Conservation (phyloP, 2,888 invertebrate genomes). For the Cerastis leucographa region DNA sequence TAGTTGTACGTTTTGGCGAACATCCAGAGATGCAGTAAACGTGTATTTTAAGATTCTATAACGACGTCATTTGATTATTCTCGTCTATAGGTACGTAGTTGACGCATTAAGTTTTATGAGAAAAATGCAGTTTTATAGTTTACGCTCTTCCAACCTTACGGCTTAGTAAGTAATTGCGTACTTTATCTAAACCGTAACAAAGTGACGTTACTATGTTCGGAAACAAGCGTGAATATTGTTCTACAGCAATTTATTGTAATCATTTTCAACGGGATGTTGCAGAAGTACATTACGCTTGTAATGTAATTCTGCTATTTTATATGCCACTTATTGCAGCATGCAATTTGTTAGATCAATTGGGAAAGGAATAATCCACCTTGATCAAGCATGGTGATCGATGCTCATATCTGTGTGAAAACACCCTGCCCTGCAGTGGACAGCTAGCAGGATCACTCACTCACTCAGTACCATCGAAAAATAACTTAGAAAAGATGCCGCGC, state of each 20-base stretch:
- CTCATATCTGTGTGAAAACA: not conserved
- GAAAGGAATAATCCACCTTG: not conserved
- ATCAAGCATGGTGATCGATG: not conserved
- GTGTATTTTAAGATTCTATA: constrained; percentile 70
- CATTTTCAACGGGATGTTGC: not conserved
- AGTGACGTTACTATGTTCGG: not conserved
- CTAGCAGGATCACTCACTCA: not conserved
- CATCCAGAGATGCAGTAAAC: constrained; percentile 72
- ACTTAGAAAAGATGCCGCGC: not conserved
- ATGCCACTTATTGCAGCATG: not conserved
- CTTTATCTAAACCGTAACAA: constrained; percentile 26
- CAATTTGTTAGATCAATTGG: not conserved
- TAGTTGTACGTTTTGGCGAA: constrained; percentile 71
- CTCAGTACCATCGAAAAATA: not conserved
- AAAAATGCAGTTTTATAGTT: constrained; percentile 27
- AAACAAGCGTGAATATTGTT: constrained; percentile 9
- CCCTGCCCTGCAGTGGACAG: not conserved
- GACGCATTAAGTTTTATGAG: not conserved
- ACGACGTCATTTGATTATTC: constrained; percentile 51
- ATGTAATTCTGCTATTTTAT: not conserved
- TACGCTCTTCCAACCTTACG: not conserved
- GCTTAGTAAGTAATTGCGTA: constrained; percentile 12
- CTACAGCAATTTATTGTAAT: constrained; percentile 3
- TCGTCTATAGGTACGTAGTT: constrained; percentile 16
- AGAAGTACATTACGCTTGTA: not conserved